A percentile compares a stretch with the other conserved stretches of the same genome.
Conservation (phyloP, 2,888 invertebrate genomes). For the Dynastes maya region DNA sequence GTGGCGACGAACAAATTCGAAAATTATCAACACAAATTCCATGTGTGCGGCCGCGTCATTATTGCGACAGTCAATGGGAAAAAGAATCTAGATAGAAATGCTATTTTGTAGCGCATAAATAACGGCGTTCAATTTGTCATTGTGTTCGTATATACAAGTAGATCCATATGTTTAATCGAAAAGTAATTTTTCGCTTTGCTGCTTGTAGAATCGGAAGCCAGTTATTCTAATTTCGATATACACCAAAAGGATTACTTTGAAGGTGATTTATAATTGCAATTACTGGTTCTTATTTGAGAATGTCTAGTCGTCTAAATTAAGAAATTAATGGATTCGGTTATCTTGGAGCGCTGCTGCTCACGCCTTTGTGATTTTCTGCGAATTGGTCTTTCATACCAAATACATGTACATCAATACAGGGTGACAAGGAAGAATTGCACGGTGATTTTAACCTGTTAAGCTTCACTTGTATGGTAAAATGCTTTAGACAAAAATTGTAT, state of each 20-base stretch:
- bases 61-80: not conserved
- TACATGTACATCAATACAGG: no score
- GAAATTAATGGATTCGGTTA: no score
- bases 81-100: not conserved
- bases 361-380: no score
- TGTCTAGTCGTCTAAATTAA: not conserved
- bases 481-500: no score
- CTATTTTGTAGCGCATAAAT: not conserved
- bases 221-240: not conserved
- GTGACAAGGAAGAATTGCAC: no score
- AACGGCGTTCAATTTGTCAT: not conserved
- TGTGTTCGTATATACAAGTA: not conserved
- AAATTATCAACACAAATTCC: conserved; percentile 27
- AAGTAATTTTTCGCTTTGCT: not conserved
- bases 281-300: conserved; percentile 2
- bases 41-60: conserved; percentile 8
- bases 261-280: not conserved
- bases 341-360: no score
- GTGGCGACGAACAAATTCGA: conserved; percentile 29
- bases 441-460: no score
- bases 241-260: not conserved
- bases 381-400: no score
- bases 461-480: no score
- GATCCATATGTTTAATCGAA: conserved; percentile 11
- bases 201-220: not conserved